Conservation (phyloP, 1,140 invertebrate genomes). For the Heliconius nattereri region DNA sequence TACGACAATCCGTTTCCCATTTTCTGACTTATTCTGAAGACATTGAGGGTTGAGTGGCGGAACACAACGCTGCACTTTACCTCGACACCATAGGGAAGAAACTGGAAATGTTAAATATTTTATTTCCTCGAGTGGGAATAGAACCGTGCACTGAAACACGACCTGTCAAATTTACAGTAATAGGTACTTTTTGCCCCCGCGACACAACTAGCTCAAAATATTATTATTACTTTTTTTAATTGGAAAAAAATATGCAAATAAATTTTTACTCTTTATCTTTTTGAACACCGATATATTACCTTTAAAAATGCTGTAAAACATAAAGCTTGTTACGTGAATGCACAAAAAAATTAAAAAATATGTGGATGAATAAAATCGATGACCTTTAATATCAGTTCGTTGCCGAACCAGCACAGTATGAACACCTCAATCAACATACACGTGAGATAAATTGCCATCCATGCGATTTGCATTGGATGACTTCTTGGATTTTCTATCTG, state of each 20-base stretch:
- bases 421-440: conserved; percentile 79
- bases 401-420: conserved; percentile 78
- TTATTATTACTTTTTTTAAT: neutral
- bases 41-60: no score
- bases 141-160: no score
- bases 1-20: no score
- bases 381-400: conserved; percentile 77
- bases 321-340: conserved; percentile 22
- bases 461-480: conserved; percentile 75
- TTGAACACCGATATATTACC: conserved; percentile 7
- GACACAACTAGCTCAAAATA: no score
- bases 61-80: no score
- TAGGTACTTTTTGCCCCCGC: no score
- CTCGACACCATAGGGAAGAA: no score
- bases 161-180: no score
- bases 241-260: neutral
- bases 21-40: no score
- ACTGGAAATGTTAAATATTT: no score
- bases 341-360: conserved; percentile 24
- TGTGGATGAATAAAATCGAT: conserved; percentile 27
- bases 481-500: conserved; percentile 73
- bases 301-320: conserved; percentile 1
- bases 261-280: neutral
- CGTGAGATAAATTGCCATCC: conserved; percentile 76
- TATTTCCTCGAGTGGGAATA: no score